phyloP scores from a whole-genome alignment of 2,888 invertebrate genomes.

The Nomada hirtipes region DNA sequence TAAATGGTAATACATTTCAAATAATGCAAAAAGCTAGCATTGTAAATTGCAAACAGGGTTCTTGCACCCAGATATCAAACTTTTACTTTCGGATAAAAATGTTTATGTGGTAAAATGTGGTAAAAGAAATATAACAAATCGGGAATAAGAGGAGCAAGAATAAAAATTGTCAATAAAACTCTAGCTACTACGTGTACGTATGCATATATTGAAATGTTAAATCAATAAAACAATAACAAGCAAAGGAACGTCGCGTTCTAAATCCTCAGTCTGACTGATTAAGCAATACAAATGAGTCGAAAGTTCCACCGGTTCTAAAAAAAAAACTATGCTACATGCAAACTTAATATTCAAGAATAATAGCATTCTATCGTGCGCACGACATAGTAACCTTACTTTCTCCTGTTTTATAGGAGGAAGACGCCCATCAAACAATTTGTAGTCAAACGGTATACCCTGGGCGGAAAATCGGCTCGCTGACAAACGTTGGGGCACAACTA shows the following conservation, averaged over 20 bases:
- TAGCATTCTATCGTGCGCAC: background rate
- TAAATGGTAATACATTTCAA: no score
- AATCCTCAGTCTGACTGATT: background rate
- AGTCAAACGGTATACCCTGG: slow-evolving; percentile 58
- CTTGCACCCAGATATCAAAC: no score
- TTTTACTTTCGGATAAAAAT: no score
- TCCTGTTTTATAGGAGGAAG: slow-evolving; percentile 61
- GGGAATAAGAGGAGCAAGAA: background rate
- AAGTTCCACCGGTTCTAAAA: background rate
- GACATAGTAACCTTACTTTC: slow-evolving; percentile 68
- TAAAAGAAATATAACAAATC: no score
- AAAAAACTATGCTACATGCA: slow-evolving; percentile 14
- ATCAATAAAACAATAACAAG: no score
- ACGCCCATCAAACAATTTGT: slow-evolving; percentile 53
- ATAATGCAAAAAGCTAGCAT: no score
- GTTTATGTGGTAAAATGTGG: no score
- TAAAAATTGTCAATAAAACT: background rate
- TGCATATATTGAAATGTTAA: no score
- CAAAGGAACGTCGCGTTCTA: no score
- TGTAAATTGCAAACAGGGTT: no score
- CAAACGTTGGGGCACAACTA: background rate
- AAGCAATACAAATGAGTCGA: slow-evolving; percentile 10
- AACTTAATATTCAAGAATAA: slow-evolving; percentile 34
- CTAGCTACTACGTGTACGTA: no score
- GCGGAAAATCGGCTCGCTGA: slow-evolving; percentile 19